Percentiles rank a stretch among this genome's conserved stretches.
phyloP scores from a whole-genome alignment of 2,797 vertebrate species.

The Bufotes viridis region DNA sequence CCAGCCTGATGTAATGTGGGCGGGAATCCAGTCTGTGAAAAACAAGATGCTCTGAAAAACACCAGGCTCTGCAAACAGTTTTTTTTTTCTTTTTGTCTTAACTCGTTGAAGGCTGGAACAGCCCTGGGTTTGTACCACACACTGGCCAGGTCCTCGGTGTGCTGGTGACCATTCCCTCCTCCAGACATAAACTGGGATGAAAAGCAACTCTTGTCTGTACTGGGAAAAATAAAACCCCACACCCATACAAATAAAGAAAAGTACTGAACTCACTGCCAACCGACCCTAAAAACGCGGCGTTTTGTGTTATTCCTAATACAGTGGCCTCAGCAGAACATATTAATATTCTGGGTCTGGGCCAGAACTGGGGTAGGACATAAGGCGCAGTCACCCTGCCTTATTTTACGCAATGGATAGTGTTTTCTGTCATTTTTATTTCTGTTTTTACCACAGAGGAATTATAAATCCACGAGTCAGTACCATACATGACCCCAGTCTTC shows the following conservation, averaged over 20 bases:
- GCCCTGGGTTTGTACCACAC: neutral
- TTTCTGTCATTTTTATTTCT: too few relatives aligned
- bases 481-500: too few relatives aligned
- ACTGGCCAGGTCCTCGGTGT: neutral
- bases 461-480: too few relatives aligned
- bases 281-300: neutral
- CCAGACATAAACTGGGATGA: neutral
- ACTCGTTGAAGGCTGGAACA: neutral
- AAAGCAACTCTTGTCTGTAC: neutral
- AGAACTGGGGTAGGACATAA: too few relatives aligned
- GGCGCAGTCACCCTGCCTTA: too few relatives aligned
- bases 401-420: too few relatives aligned
- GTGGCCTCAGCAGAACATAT: too few relatives aligned
- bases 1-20: conserved; percentile 56
- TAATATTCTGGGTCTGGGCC: too few relatives aligned
- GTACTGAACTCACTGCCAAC: neutral
- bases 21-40: conserved; percentile 41
- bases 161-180: neutral
- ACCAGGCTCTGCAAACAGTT: conserved; percentile 56
- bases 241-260: neutral
- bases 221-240: neutral
- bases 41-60: conserved; percentile 60
- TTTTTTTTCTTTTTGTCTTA: conserved; percentile 27
- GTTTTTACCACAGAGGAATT: too few relatives aligned
- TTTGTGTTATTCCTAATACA: neutral